Evolutionary conservation across 2,888 invertebrate species (phyloP).

Genomic region (Eupithecia subumbrata): DNA sequence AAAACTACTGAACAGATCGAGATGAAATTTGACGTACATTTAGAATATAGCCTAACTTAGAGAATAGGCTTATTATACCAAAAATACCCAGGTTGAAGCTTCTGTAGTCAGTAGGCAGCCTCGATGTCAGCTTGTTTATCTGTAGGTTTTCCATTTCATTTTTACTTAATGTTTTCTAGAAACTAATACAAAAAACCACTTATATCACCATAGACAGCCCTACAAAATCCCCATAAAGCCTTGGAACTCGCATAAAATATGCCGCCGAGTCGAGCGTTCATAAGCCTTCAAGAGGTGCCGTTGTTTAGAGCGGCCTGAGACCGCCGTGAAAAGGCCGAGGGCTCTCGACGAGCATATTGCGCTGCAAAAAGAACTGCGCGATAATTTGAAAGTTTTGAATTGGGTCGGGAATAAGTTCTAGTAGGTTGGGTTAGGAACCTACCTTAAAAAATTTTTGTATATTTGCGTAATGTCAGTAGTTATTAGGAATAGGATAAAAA

Average conservation of each 20-base stretch:
- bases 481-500: too few species aligned
- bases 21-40: too few species aligned
- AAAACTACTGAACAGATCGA: too few species aligned
- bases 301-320: slow-evolving; percentile 65
- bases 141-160: too few species aligned
- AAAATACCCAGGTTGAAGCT: too few species aligned
- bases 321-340: slow-evolving; percentile 61
- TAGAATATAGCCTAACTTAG: too few species aligned
- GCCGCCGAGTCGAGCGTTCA: slow-evolving; percentile 44
- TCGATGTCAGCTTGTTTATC: too few species aligned
- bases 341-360: slow-evolving; percentile 64
- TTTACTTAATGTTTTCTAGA: too few species aligned
- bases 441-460: not conserved
- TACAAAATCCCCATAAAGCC: slow-evolving; percentile 26
- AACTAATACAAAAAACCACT: not conserved
- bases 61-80: too few species aligned
- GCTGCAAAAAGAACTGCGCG: slow-evolving; percentile 47
- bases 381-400: slow-evolving; percentile 32
- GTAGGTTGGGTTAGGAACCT: not conserved
- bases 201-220: slow-evolving; percentile 4
- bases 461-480: too few species aligned
- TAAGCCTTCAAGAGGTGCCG: slow-evolving; percentile 65
- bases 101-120: too few species aligned
- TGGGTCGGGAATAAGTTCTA: slow-evolving; percentile 6
- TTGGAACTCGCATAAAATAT: slow-evolving; percentile 33